Conservation (phyloP, 2,797 vertebrate species). For the Pelodytes ibericus region DNA sequence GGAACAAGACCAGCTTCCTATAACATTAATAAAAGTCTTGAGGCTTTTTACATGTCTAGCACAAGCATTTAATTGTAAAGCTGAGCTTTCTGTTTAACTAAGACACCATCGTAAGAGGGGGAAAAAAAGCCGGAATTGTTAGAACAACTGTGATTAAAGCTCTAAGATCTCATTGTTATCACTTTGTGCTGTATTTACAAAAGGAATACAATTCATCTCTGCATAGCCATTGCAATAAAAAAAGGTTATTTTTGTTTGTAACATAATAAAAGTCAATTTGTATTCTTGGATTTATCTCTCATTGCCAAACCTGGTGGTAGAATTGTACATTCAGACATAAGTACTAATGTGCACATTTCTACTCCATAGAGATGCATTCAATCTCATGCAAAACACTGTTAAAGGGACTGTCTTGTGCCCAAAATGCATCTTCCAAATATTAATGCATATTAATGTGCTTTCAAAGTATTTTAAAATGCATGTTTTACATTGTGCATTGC, state of each 20-base stretch:
- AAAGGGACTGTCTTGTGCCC: no score
- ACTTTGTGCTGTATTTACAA: background rate
- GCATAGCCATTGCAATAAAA: background rate
- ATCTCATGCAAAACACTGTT: no score
- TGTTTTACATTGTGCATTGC: no score
- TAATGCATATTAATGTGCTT: no score
- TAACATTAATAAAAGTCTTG: slow-evolving; percentile 30
- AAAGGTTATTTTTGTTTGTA: background rate
- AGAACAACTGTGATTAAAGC: slow-evolving; percentile 33
- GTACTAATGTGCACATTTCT: no score
- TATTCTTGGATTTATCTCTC: no score
- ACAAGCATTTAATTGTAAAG: slow-evolving; percentile 36
- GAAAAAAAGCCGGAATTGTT: slow-evolving; percentile 12
- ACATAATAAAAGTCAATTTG: no score
- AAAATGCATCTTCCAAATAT: no score
- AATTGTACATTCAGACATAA: no score
- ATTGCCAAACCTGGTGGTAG: no score
- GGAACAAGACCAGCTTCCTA: slow-evolving; percentile 15
- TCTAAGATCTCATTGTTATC: slow-evolving; percentile 16
- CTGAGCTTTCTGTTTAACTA: slow-evolving; percentile 30
- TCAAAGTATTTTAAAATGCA: no score
- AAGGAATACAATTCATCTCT: slow-evolving; percentile 10
- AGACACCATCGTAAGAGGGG: slow-evolving; percentile 19
- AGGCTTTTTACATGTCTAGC: slow-evolving; percentile 22
- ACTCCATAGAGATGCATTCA: no score